Evolutionary conservation across 2,888 invertebrate species (phyloP).

Genomic region (Cosmia pyralina): DNA sequence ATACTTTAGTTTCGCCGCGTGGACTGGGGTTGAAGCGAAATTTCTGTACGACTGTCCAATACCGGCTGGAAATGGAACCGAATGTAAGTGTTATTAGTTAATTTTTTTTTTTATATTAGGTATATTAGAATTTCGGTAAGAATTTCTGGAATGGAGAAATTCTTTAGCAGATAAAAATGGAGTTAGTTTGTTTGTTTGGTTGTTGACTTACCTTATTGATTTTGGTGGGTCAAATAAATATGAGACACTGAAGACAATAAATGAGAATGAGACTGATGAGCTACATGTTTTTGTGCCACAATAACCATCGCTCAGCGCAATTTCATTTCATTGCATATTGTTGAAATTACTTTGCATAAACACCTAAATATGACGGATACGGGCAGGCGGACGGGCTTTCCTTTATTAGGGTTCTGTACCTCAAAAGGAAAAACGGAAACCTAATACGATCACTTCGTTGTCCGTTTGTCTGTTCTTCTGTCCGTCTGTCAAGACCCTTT

Average conservation of each 20-base stretch:
- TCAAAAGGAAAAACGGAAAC: background rate
- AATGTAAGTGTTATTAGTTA: conserved; percentile 70
- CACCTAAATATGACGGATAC: background rate
- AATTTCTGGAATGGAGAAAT: background rate
- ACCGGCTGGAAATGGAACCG: conserved; percentile 71
- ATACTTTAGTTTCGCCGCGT: conserved; percentile 93
- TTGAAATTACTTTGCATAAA: conserved; percentile 23
- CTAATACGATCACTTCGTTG: background rate
- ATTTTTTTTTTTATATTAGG: background rate
- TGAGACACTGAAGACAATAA: too few species aligned
- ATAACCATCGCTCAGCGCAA: conserved; percentile 5
- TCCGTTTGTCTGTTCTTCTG: background rate
- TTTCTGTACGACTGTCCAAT: conserved; percentile 92
- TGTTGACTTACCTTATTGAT: too few species aligned
- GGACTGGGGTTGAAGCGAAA: conserved; percentile 92
- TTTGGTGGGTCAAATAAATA: too few species aligned
- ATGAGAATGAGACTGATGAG: conserved; percentile 1
- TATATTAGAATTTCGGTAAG: background rate
- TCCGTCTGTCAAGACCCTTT: background rate
- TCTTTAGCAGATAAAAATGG: background rate
- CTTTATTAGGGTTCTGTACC: background rate
- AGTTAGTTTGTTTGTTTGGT: background rate
- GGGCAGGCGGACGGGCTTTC: too few species aligned
- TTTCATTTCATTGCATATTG: conserved; percentile 11
- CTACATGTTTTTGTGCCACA: background rate